Base-by-base conservation (phyloP, 2,888 invertebrate species). In the Helobdella robusta region DNA sequence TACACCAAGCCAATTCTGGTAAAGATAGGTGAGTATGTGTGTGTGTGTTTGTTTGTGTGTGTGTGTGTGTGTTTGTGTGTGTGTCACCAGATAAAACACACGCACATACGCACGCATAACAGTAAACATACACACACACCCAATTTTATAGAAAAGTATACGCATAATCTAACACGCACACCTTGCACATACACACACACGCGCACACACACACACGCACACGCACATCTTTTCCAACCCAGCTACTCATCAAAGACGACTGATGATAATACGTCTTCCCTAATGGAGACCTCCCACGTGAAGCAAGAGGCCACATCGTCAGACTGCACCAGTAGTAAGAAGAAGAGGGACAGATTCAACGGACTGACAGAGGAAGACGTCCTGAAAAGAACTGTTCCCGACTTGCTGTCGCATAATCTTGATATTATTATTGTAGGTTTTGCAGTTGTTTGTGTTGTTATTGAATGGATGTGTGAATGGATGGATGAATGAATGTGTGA, bases 341-440 rank as follows among this genome's bases (percentile, higher is more conserved):
- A 70, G 67, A 78, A 77, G 67, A 70, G 75, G 20, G 77, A 78
- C 65, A 64, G 79, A 18, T 79, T 79, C 69, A 77, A 78, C 59
- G 79, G 79, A 4, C 75, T 94, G 89, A 87, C 91, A 69, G 94
- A 94, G 82, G 93, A 93, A 80, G 94, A 95, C 83, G 92, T 95
- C 58, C 86, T 89, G 68, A 88, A 91, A 76, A 85, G 91, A 75
- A 89, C 89, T 72, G 85, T 97, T 79, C 94, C 95, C 68, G 95
- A 97, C 83, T 92, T 94, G 82, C 85, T 95, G 71, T 85, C 88
- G 35, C 86, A 87, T 81, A 90, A 92, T 83, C 86, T 95, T 80
- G 95, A 97, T 84, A 93, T 95, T 82, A 88, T 95, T 81, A 93
- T 95, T 84, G 94, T 95, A 86, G 89, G 92, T 35, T 59, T 4